phyloP scores from a whole-genome alignment of 2,113 vertebrate species.

The Chionomys nivalis region DNA sequence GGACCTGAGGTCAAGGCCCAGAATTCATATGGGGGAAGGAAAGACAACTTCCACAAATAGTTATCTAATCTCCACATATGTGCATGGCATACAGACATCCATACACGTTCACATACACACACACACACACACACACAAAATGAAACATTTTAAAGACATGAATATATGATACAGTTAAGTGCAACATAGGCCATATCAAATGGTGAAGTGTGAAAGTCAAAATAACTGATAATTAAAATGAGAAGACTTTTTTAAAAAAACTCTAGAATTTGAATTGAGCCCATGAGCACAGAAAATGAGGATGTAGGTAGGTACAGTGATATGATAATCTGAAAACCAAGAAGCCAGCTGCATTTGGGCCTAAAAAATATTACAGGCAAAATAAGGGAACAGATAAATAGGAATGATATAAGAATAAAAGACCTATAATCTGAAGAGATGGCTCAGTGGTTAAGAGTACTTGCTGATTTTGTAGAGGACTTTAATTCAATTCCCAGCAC shows the following conservation, averaged over 20 bases:
- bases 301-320: not conserved
- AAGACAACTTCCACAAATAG: not conserved
- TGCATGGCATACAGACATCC: not conserved
- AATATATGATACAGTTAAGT: not conserved
- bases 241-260: too few species aligned
- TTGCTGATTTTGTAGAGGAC: not conserved
- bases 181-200: not conserved
- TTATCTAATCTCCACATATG: not conserved
- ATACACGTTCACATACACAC: too few species aligned
- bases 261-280: not conserved
- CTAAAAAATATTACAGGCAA: not conserved
- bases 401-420: not conserved
- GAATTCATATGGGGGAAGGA: not conserved
- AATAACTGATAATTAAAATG: not conserved
- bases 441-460: not conserved
- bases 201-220: not conserved
- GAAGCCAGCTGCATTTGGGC: not conserved
- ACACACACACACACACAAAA: not conserved
- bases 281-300: not conserved
- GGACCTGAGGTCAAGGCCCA: not conserved
- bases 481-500: not conserved
- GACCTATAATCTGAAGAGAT: not conserved
- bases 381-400: not conserved
- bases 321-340: not conserved
- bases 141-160: not conserved